Conservation (phyloP, 2,888 invertebrate species). For the Chaetoderma sp. region DNA sequence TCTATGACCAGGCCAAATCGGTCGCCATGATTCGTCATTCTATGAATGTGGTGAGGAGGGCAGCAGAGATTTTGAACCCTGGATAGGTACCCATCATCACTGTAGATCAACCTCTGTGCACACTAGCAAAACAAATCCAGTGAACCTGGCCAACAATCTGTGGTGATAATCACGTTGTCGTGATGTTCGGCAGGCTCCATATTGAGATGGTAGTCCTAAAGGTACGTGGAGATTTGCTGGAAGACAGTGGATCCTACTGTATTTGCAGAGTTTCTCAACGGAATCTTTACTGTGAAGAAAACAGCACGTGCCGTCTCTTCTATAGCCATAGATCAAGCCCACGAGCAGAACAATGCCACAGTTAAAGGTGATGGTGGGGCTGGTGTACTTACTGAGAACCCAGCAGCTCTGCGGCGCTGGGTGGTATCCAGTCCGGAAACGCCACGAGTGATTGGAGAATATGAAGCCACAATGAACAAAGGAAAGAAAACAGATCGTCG, state of each 20-base stretch:
- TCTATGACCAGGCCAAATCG: too few species aligned
- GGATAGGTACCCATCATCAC: neutral
- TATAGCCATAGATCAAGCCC: slow-evolving; percentile 19
- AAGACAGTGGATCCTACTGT: neutral
- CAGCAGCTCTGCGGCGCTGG: slow-evolving; percentile 14
- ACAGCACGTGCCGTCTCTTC: slow-evolving; percentile 13
- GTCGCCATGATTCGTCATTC: too few species aligned
- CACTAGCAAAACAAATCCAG: neutral
- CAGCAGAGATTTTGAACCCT: neutral
- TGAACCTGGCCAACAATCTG: neutral
- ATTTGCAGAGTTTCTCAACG: neutral
- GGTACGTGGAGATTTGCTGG: neutral
- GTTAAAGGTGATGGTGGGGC: slow-evolving; percentile 20
- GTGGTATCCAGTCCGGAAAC: slow-evolving; percentile 15
- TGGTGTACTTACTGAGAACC: slow-evolving; percentile 19
- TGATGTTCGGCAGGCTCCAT: neutral
- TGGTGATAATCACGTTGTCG: neutral
- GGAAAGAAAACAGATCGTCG: slow-evolving; percentile 4
- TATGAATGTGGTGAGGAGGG: too few species aligned
- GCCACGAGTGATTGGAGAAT: slow-evolving; percentile 18
- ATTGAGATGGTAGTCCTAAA: neutral
- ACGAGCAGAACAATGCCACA: slow-evolving; percentile 12
- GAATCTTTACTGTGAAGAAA: neutral
- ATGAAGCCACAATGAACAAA: slow-evolving; percentile 8
- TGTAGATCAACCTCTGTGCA: neutral